Base-by-base conservation (phyloP, 2,797 vertebrate species). In the Crossoptilon crossoptilon region DNA sequence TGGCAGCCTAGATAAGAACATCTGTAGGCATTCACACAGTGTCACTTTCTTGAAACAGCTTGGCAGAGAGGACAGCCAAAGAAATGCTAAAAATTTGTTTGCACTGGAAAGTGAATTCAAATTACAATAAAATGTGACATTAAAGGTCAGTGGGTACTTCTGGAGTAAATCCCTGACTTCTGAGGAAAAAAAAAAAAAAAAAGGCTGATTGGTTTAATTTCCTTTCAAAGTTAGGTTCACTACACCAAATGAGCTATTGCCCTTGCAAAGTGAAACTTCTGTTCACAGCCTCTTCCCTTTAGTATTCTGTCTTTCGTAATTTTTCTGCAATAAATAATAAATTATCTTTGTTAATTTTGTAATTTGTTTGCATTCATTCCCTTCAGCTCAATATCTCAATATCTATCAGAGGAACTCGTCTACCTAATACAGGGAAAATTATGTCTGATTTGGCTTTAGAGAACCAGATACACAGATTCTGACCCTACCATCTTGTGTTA, bases 21-120 rank as follows among this genome's bases (percentile, higher is more conserved):
- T 13, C 22, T n/a, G 23, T 3, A 49, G 23, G 9, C 0, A 0
- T 37, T 69, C 24, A 53, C 8, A 58, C 6, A 46, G 2, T 9
- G 8, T 62, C 41, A 87, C 11, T 2, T 48, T 84, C 22, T 37
- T 71, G 58, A 70, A 83, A 55, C 16, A 31, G 5, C 19, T 71
- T 64, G 60, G 24, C 24, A 60, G 16, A 71, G 4, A 58, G 10
- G 12, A 26, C n/a, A 33, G 26, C 33, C 53, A 81, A 48, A 73
- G 27, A 72, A 41, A 10, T 8, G 48, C 46, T 22, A 74, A 92
- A 74, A 74, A 3, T 27, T 41, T 75, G 27, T 29, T 55, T 43
- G 21, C 18, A 6, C 9, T 44, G 48, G 35, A 48, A 72, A 93
- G 9, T 9, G 24, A 78, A 67, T 55, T 55, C 23, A 29, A 31